Percentiles rank a stretch among this genome's conserved stretches.
Conservation (phyloP, 2,797 vertebrate genomes). For the Ispidina picta region DNA sequence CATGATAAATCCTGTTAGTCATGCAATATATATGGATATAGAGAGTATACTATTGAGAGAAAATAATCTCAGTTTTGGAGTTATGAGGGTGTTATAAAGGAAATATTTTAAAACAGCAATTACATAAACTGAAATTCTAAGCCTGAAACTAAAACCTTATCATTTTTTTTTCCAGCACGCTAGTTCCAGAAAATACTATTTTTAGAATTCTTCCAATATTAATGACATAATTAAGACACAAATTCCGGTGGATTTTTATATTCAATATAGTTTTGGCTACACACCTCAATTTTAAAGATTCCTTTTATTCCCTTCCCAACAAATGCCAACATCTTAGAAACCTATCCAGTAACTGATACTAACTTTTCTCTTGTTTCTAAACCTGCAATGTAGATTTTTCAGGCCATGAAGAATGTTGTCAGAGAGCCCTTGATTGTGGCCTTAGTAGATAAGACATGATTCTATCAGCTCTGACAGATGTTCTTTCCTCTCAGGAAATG, state of each 20-base stretch:
- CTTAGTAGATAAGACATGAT: not conserved
- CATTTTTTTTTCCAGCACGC: rapidly evolving
- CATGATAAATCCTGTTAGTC: not conserved
- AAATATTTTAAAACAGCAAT: not conserved
- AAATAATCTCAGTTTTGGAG: not conserved
- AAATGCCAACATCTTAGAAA: not conserved
- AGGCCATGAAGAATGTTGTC: not conserved
- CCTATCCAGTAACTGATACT: not conserved
- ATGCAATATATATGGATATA: not conserved
- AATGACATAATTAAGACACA: not conserved
- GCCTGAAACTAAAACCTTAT: not conserved
- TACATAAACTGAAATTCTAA: not conserved
- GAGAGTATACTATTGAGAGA: not conserved
- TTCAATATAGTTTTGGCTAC: not conserved
- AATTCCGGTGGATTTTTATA: not conserved
- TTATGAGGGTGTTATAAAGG: not conserved
- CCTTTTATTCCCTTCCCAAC: not conserved
- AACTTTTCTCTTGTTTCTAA: not conserved
- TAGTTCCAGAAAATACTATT: rapidly evolving
- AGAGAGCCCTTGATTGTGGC: not conserved
- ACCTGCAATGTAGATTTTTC: not conserved
- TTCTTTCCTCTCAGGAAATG: conserved; percentile 27
- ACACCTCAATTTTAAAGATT: not conserved
- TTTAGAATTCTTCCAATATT: not conserved
- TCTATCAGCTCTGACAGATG: conserved; percentile 5